A percentile compares a stretch with the other conserved stretches of the same genome.
Conservation (phyloP, 2,113 vertebrate genomes). For the Plotosus lineatus region DNA sequence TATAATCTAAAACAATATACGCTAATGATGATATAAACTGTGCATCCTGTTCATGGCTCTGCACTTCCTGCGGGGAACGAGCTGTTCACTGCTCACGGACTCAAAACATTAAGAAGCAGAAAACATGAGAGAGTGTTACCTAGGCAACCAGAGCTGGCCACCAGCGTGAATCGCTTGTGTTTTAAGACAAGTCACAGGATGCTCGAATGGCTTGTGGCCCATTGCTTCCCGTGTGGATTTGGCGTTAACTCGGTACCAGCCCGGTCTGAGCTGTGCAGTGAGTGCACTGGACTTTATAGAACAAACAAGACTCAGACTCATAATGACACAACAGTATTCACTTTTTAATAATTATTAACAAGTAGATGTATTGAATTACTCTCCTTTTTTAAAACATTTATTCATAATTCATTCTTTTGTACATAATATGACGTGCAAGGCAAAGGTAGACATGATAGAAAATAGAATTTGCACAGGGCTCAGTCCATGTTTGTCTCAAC, state of each 20-base stretch:
- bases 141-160: too few species aligned
- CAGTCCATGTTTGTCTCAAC: constrained; percentile 61
- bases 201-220: too few species aligned
- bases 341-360: constrained; percentile 74
- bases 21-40: too few species aligned
- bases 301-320: constrained; percentile 26
- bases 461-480: constrained; percentile 65
- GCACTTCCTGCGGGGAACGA: too few species aligned
- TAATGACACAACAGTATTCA: constrained; percentile 66
- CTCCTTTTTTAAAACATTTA: constrained; percentile 62
- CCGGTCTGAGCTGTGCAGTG: neutral
- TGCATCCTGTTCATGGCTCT: too few species aligned
- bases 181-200: too few species aligned
- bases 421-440: constrained; percentile 77
- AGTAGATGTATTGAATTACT: constrained; percentile 72
- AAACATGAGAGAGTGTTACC: too few species aligned
- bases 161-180: too few species aligned
- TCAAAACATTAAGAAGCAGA: too few species aligned
- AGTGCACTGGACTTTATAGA: neutral
- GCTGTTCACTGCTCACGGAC: too few species aligned
- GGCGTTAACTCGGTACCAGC: neutral
- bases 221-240: too few species aligned
- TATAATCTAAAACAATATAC: too few species aligned
- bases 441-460: constrained; percentile 73
- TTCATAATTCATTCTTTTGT: constrained; percentile 66